Conservation (phyloP, 2,797 vertebrate species). For the Notamacropus eugenii region DNA sequence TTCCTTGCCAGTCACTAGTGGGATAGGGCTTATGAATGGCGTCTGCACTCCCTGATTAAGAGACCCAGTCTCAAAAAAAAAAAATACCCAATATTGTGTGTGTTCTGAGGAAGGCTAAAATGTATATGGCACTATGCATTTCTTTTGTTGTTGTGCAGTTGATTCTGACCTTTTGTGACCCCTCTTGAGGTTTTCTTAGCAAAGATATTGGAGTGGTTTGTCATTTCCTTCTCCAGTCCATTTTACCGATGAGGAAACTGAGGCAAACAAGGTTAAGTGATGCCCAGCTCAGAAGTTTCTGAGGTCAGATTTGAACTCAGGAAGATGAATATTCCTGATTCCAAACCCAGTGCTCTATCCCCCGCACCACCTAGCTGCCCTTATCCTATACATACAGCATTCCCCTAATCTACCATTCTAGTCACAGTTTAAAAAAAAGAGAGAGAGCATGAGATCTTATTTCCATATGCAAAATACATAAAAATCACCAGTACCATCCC, state of each 20-base stretch:
- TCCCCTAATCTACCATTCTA: background rate
- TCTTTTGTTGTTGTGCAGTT: background rate
- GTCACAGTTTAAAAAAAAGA: background rate
- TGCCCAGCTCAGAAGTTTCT: background rate
- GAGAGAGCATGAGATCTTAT: background rate
- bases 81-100: background rate
- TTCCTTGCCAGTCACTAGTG: background rate
- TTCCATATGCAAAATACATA: background rate
- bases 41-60: background rate
- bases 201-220: background rate
- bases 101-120: background rate
- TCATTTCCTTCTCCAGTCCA: background rate
- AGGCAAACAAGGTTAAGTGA: background rate
- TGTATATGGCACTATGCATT: no score
- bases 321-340: background rate
- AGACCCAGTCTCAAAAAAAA: background rate
- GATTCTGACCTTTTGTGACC: background rate
- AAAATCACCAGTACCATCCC: background rate
- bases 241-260: background rate
- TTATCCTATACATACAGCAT: background rate
- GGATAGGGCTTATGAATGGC: background rate
- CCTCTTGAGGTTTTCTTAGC: background rate
- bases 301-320: background rate
- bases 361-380: background rate
- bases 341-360: background rate